phyloP scores from a whole-genome alignment of 2,888 invertebrate genomes.

The Ischnura elegans region DNA sequence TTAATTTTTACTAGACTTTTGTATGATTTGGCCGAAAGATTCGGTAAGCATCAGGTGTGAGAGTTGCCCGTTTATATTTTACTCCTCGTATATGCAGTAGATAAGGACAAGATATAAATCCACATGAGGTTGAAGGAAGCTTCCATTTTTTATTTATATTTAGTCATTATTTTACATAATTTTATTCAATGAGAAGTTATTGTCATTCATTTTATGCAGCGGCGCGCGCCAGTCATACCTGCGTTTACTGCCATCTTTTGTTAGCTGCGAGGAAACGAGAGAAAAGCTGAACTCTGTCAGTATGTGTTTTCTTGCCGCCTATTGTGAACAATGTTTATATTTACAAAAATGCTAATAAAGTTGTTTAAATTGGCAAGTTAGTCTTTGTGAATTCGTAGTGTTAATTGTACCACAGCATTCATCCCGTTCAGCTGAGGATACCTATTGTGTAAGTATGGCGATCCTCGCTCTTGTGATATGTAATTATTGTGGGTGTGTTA shows the following conservation, averaged over 20 bases:
- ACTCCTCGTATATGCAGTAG: neutral
- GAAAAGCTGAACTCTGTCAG: neutral
- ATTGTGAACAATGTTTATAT: slow-evolving; percentile 24
- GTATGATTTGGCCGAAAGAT: slow-evolving; percentile 77
- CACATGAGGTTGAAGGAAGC: neutral
- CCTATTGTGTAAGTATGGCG: neutral
- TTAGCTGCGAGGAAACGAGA: neutral
- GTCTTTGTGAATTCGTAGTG: neutral
- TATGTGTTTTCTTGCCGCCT: slow-evolving; percentile 14
- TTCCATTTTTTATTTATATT: neutral
- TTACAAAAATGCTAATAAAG: neutral
- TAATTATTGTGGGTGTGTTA: neutral
- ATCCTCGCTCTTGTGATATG: neutral
- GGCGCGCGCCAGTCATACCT: neutral
- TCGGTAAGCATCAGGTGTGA: neutral
- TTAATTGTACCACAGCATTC: neutral
- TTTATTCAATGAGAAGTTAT: neutral
- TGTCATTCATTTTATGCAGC: neutral
- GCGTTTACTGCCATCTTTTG: neutral
- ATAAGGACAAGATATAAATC: neutral
- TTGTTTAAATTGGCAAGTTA: neutral
- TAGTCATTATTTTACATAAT: neutral
- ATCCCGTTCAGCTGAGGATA: neutral
- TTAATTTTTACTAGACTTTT: slow-evolving; percentile 84
- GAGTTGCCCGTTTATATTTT: neutral